These are phyloP conservation scores for Myioborus miniatus DNA, from an alignment of 2,797 vertebrate species.

Conservation along the genomic window DNA sequence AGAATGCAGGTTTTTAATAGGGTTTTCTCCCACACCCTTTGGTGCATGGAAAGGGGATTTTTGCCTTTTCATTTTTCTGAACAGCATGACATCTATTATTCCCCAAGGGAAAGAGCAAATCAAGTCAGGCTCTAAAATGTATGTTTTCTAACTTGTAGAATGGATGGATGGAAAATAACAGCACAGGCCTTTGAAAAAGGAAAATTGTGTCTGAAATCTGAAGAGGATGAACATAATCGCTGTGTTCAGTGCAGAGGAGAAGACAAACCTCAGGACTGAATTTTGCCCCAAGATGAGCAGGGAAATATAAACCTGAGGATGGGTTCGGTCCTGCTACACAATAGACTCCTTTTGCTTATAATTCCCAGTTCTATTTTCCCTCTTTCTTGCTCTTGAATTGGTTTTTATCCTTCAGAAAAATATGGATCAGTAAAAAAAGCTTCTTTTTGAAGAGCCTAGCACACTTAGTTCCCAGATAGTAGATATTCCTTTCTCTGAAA, in stretches of 20 bases:
- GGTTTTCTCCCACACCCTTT: not conserved
- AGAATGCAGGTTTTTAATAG: not conserved
- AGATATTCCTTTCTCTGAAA: not conserved
- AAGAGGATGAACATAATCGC: not conserved
- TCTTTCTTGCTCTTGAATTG: not conserved
- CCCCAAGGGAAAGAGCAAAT: not conserved
- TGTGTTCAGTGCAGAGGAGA: not conserved
- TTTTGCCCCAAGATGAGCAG: not conserved
- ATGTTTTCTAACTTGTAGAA: not conserved
- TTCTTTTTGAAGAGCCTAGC: not conserved
- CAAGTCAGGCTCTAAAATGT: not conserved
- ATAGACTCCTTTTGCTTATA: not conserved
- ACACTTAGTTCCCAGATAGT: not conserved
- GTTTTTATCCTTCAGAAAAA: not conserved
- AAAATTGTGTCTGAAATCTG: conserved; percentile 24
- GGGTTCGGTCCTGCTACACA: not conserved
- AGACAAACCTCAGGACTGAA: not conserved
- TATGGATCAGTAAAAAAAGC: not conserved
- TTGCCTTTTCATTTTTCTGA: conserved; percentile 15
- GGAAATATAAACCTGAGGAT: not conserved
- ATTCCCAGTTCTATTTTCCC: not conserved
- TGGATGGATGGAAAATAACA: conserved; percentile 24
- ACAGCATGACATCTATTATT: not conserved
- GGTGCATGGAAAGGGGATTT: not conserved
- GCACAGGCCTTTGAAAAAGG: not conserved